Evolutionary conservation across 2,888 invertebrate genomes (phyloP), one percentile per base, ranked within the genome.

Genomic region (Steromphala cineraria): DNA sequence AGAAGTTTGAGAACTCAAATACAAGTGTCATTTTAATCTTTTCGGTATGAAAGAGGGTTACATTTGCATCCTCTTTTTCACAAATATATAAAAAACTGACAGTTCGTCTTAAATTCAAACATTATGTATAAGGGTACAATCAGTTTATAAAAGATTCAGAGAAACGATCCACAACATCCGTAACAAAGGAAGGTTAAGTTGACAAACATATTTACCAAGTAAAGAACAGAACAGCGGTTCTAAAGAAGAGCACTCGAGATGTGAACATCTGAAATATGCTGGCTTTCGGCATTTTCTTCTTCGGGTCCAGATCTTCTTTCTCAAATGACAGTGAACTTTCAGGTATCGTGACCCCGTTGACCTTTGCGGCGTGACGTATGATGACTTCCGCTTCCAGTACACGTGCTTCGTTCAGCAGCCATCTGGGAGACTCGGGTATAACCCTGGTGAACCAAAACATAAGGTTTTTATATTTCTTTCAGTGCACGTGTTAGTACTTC

Each of bases 381-480:
- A 83, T 75, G 10, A 52, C 28, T 19, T 80, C 75, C 19, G 79
- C 81, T 28, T 83, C 75, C 13, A 75, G 67, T 13, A 67, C 36
- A 8, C 77, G 52, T 7, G 56, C 74, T 15, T 78, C 31, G 40
- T 62, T 77, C 53, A 80, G 75, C 40, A 83, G 56, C 83, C 83
- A 83, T 21, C 81, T 71, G 7, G 79, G 80, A 17, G 83, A 83
- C 71, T 83, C 83, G 15, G 83, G 83, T 17, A 83, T 71, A 7
- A 81, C 52, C 81, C 83, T 83, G 75, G 15, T 36, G 36, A 10
- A 71, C 19, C n/a, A 31, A 31, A 15, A 31, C 5, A 46, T 46
- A 46, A 1, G 4, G 8, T 36, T 36, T 36, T 3, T 36, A 36
- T 36, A 36, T 3, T 36, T 8, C 3, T 36, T 36, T 36, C n/a